These are phyloP conservation scores for Liodrosophila aerea DNA, from an alignment of 2,888 invertebrate species.

Conservation along the genomic window DNA sequence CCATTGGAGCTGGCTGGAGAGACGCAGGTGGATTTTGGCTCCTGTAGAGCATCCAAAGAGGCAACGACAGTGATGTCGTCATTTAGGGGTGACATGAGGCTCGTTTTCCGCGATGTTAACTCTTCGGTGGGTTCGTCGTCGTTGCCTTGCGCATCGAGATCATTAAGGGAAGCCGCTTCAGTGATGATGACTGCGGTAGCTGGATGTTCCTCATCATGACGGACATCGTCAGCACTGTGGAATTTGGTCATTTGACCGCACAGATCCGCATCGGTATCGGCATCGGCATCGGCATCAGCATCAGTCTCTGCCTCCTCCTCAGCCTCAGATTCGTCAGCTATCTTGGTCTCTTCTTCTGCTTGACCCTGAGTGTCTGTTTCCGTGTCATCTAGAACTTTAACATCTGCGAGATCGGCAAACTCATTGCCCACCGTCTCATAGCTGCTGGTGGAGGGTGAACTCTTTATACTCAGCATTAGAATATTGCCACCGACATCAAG, in stretches of 20 bases:
- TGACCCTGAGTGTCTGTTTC: slow-evolving; percentile 10
- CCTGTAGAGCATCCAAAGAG: slow-evolving; percentile 80
- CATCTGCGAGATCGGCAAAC: slow-evolving; percentile 77
- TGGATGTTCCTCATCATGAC: slow-evolving; percentile 74
- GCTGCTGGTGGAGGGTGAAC: slow-evolving; percentile 82
- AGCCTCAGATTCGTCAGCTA: slow-evolving; percentile 37
- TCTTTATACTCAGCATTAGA: slow-evolving; percentile 76
- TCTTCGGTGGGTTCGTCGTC: slow-evolving; percentile 84
- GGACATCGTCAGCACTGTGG: slow-evolving; percentile 83
- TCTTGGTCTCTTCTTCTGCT: slow-evolving; percentile 3
- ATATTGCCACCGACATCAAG: slow-evolving; percentile 60
- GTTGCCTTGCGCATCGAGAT: slow-evolving; percentile 81
- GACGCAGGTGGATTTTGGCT: slow-evolving; percentile 87
- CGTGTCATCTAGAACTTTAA: slow-evolving; percentile 30
- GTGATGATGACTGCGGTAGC: slow-evolving; percentile 89
- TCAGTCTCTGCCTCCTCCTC: slow-evolving; percentile 46
- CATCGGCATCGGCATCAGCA: slow-evolving; percentile 20
- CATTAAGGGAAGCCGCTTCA: slow-evolving; percentile 87
- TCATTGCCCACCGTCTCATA: slow-evolving; percentile 83
- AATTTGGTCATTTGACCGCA: slow-evolving; percentile 69
- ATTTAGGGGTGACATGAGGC: slow-evolving; percentile 86
- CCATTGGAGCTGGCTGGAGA: slow-evolving; percentile 96
- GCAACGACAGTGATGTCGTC: slow-evolving; percentile 84
- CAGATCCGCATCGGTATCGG: slow-evolving; percentile 31
- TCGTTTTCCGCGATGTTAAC: slow-evolving; percentile 83